These are phyloP conservation scores for Rousettus madagascariensis DNA, from an alignment of 2,797 vertebrate species.

Conservation along the genomic window DNA sequence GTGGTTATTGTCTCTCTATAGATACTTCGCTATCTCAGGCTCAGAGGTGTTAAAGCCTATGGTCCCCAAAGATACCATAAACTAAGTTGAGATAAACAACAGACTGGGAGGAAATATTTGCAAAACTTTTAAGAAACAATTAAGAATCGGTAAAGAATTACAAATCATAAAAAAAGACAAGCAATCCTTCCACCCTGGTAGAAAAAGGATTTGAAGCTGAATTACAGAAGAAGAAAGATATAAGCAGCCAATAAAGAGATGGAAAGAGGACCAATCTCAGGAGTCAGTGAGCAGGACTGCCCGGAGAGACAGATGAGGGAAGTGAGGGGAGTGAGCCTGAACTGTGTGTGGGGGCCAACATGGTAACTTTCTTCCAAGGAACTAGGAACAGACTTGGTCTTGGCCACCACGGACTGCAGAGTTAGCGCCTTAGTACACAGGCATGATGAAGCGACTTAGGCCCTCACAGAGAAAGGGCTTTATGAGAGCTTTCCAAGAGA, in stretches of 20 bases:
- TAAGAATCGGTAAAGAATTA: not conserved
- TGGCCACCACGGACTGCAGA: not conserved
- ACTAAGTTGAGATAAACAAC: not conserved
- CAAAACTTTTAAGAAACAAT: not conserved
- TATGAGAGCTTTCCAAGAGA: not conserved
- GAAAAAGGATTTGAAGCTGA: not conserved
- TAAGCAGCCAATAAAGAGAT: not conserved
- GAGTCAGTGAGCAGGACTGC: too few species aligned
- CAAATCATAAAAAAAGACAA: not conserved
- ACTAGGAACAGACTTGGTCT: too few species aligned
- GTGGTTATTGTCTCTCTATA: not conserved
- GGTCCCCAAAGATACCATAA: not conserved
- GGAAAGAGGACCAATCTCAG: not conserved
- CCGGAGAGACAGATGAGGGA: not conserved
- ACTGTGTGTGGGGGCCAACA: rapidly evolving
- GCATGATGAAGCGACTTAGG: not conserved
- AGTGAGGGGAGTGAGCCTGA: not conserved
- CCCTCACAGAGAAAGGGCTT: not conserved
- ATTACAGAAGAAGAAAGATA: not conserved
- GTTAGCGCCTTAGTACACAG: not conserved
- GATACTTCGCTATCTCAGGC: not conserved
- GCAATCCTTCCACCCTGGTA: not conserved
- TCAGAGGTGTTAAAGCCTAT: not conserved
- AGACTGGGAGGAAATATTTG: not conserved
- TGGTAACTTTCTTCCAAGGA: not conserved